phyloP scores from a whole-genome alignment of 2,888 invertebrate species.

The Tuta absoluta region DNA sequence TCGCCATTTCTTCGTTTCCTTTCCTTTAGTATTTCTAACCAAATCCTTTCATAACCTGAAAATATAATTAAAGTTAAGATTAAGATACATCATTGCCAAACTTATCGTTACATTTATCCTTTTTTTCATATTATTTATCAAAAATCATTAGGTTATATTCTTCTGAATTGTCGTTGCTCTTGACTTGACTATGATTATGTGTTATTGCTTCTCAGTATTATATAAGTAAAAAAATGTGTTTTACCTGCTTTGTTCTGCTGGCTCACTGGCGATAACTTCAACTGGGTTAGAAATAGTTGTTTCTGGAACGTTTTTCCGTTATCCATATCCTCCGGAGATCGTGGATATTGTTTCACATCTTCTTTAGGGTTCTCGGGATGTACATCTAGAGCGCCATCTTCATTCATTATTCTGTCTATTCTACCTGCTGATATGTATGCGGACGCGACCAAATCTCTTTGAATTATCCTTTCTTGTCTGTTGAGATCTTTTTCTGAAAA shows the following conservation, averaged over 20 bases:
- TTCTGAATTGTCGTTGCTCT: too few relatives aligned
- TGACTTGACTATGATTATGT: too few relatives aligned
- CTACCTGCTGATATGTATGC: slow-evolving; percentile 69
- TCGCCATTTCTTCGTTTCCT: slow-evolving; percentile 78
- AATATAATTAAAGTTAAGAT: slow-evolving; percentile 35
- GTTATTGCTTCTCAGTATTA: too few relatives aligned
- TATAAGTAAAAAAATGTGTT: slow-evolving; percentile 22
- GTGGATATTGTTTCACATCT: not conserved
- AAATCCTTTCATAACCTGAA: slow-evolving; percentile 83
- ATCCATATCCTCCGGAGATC: slow-evolving; percentile 8
- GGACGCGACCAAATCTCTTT: slow-evolving; percentile 75
- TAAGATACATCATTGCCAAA: too few relatives aligned
- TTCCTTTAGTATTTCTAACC: slow-evolving; percentile 84
- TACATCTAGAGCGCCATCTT: slow-evolving; percentile 44
- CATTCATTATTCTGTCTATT: slow-evolving; percentile 49
- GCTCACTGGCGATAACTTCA: slow-evolving; percentile 81
- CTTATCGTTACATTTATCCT: too few relatives aligned
- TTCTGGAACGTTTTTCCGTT: slow-evolving; percentile 50
- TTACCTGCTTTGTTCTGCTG: slow-evolving; percentile 82
- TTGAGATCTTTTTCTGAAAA: slow-evolving; percentile 53
- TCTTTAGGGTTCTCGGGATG: slow-evolving; percentile 45
- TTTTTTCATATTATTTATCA: too few relatives aligned
- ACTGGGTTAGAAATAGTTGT: slow-evolving; percentile 80
- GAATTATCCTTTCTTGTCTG: slow-evolving; percentile 81
- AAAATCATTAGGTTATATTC: too few relatives aligned